These are phyloP conservation scores for Himalopsyche anomala DNA, from an alignment of 2,888 invertebrate species.

Conservation along the genomic window DNA sequence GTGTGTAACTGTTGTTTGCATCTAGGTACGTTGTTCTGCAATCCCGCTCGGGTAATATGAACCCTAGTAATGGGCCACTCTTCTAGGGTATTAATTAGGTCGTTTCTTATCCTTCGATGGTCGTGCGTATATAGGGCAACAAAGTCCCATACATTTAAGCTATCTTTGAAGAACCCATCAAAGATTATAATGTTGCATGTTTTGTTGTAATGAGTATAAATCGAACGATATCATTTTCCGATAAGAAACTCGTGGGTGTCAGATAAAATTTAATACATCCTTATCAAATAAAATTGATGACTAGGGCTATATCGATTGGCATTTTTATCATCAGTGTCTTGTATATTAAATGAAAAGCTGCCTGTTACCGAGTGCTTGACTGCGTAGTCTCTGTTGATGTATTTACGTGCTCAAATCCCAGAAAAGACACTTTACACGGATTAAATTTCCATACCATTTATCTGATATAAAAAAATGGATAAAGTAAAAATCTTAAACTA, in stretches of 20 bases:
- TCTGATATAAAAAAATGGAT: no score
- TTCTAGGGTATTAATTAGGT: constrained; percentile 55
- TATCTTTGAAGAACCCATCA: neutral
- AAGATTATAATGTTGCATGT: neutral
- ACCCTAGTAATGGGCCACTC: constrained; percentile 55
- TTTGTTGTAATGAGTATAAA: neutral
- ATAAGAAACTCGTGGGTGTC: neutral
- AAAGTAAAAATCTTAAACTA: no score
- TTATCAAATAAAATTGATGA: no score
- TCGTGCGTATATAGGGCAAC: constrained; percentile 19
- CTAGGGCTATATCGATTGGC: no score
- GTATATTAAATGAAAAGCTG: no score
- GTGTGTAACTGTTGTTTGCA: neutral
- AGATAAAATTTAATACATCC: no score
- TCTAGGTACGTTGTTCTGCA: neutral
- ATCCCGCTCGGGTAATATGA: constrained; percentile 50
- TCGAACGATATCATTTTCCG: neutral
- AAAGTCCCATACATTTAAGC: neutral
- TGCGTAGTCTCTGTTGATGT: no score
- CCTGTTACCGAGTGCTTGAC: no score
- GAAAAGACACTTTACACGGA: no score
- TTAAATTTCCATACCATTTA: no score
- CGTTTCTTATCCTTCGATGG: constrained; percentile 53
- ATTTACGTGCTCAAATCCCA: no score
- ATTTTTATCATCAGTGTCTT: no score